Percentiles rank a stretch among this genome's conserved stretches.
phyloP scores from a whole-genome alignment of 2,797 vertebrate genomes.

The Epinephelus malabaricus region DNA sequence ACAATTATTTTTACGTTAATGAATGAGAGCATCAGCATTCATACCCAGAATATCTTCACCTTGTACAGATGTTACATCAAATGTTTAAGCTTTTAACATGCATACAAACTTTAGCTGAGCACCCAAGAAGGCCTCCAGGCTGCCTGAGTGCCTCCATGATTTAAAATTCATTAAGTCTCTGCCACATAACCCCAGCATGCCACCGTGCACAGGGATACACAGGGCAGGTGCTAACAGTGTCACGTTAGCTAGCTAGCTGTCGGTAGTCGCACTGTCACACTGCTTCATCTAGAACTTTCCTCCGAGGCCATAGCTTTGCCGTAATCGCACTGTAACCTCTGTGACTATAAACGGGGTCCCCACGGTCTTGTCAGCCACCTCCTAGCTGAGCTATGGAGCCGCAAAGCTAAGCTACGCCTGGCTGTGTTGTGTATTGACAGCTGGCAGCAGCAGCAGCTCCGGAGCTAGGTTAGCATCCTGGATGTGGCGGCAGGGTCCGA shows the following conservation, averaged over 20 bases:
- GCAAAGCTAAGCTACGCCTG: slow-evolving; percentile 42
- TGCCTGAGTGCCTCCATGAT: background rate
- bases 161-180: background rate
- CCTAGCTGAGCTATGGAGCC: background rate
- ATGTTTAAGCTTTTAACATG: background rate
- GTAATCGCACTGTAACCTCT: no score
- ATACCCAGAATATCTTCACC: background rate
- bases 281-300: slow-evolving; percentile 49
- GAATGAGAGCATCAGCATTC: background rate
- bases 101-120: background rate
- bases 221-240: slow-evolving; percentile 41
- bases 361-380: background rate
- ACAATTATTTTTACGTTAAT: background rate
- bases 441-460: slow-evolving; percentile 70
- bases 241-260: slow-evolving; percentile 54
- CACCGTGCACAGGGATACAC: background rate
- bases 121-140: background rate
- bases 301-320: background rate
- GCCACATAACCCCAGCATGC: slow-evolving; percentile 23
- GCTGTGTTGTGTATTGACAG: slow-evolving; percentile 73
- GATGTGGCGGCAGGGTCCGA: slow-evolving; percentile 35
- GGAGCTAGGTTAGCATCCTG: slow-evolving; percentile 74
- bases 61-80: background rate
- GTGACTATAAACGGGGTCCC: background rate
- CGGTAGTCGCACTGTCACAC: slow-evolving; percentile 21